Percentiles rank a stretch among this genome's conserved stretches.
These are phyloP conservation scores for Gonatopus flavifemur DNA, from an alignment of 1,140 invertebrate species.

Conservation along the genomic window DNA sequence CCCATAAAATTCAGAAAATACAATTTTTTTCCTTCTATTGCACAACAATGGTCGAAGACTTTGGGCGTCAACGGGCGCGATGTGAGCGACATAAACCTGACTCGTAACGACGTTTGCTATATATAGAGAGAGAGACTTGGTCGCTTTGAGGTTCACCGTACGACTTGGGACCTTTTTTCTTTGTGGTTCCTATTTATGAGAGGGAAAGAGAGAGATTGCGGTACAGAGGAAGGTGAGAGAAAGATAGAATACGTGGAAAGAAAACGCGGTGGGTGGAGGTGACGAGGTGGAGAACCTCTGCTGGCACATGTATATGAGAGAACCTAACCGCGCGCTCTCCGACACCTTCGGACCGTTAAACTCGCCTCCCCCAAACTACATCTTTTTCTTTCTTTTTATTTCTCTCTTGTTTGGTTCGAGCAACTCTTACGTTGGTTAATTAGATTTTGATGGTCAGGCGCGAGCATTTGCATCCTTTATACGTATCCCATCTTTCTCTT, in stretches of 20 bases:
- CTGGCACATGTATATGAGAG: slow-evolving; percentile 44
- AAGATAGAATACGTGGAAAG: neutral
- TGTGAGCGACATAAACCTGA: slow-evolving; percentile 42
- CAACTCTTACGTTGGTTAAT: slow-evolving; percentile 50
- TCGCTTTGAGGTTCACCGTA: slow-evolving; percentile 29
- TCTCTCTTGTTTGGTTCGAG: slow-evolving; percentile 29
- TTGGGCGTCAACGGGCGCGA: no score
- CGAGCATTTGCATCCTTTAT: slow-evolving; percentile 55
- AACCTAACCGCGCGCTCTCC: slow-evolving; percentile 36
- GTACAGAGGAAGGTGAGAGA: neutral
- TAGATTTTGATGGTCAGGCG: slow-evolving; percentile 56
- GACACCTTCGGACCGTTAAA: slow-evolving; percentile 48
- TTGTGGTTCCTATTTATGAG: no score
- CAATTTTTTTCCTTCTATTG: no score
- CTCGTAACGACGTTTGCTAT: slow-evolving; percentile 41
- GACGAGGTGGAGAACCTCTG: slow-evolving; percentile 12
- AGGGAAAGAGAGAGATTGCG: neutral
- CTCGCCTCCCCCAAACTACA: slow-evolving; percentile 11
- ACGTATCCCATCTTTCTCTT: slow-evolving; percentile 24
- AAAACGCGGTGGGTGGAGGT: slow-evolving; percentile 23
- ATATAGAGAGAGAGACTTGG: slow-evolving; percentile 26
- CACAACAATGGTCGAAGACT: no score
- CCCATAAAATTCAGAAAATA: no score
- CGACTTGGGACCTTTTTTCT: slow-evolving; percentile 10
- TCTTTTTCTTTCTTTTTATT: slow-evolving; percentile 24